Evolutionary conservation across 2,888 invertebrate genomes (phyloP).

Genomic region (Drosophila neonasuta): DNA sequence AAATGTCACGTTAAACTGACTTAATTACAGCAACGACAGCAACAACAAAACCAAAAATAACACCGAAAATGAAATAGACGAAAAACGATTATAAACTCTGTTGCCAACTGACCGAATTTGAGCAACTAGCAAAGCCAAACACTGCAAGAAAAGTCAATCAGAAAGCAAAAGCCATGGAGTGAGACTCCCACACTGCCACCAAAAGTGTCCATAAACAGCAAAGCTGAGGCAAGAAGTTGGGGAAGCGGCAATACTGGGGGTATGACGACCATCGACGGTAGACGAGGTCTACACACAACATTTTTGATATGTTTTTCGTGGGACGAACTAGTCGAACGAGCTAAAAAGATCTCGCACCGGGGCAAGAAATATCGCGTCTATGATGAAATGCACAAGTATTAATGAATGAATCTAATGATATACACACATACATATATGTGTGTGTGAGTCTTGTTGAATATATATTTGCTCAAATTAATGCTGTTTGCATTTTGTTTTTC

Average conservation of each 20-base stretch:
- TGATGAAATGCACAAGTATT: conserved; percentile 35
- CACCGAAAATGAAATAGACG: conserved; percentile 6
- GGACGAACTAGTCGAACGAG: conserved; percentile 73
- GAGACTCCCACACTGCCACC: conserved; percentile 60
- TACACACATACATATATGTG: background rate
- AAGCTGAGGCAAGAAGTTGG: background rate
- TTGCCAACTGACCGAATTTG: conserved; percentile 63
- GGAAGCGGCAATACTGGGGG: background rate
- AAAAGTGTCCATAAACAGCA: conserved; percentile 50
- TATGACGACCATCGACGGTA: conserved; percentile 24
- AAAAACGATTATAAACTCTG: conserved; percentile 22
- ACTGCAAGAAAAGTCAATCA: conserved; percentile 61
- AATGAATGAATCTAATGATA: conserved; percentile 12
- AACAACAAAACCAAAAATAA: conserved; percentile 11
- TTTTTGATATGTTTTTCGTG: conserved; percentile 60
- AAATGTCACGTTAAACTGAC: conserved; percentile 40
- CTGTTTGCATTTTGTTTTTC: conserved; percentile 61
- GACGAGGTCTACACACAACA: conserved; percentile 59
- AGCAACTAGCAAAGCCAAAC: conserved; percentile 24
- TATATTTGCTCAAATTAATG: conserved; percentile 64
- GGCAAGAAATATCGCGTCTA: conserved; percentile 64
- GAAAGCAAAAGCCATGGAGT: conserved; percentile 48
- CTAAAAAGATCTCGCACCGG: conserved; percentile 70
- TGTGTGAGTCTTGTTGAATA: conserved; percentile 24
- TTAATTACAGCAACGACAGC: conserved; percentile 45